These are phyloP conservation scores for Agonum fuliginosum DNA, from an alignment of 2,888 invertebrate genomes.

Conservation along the genomic window DNA sequence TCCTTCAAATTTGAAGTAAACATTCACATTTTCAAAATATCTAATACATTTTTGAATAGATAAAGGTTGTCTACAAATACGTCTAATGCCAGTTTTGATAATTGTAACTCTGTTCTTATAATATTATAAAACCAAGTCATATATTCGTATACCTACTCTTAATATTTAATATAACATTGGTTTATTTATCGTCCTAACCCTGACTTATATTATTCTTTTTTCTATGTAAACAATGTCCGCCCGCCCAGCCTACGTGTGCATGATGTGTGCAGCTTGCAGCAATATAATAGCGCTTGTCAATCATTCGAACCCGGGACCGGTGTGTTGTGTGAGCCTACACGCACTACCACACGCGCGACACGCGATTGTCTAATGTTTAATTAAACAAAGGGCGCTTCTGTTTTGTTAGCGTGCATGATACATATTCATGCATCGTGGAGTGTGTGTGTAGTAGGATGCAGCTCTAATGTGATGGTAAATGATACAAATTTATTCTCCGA, in stretches of 20 bases:
- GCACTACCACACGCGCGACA: background rate
- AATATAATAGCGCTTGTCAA: slow-evolving; percentile 19
- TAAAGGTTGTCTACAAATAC: too few species aligned
- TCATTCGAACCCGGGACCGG: background rate
- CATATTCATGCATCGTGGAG: slow-evolving; percentile 4
- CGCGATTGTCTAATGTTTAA: slow-evolving; percentile 37
- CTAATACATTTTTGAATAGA: too few species aligned
- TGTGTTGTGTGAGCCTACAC: slow-evolving; percentile 6
- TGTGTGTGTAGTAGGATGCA: background rate
- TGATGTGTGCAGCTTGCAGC: too few species aligned
- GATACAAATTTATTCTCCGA: slow-evolving; percentile 28
- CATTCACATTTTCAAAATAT: too few species aligned
- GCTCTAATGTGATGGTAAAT: slow-evolving; percentile 11
- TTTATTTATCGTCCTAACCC: background rate
- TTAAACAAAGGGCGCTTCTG: slow-evolving; percentile 42
- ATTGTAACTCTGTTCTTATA: too few species aligned
- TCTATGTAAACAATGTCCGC: too few species aligned
- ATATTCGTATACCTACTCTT: too few species aligned
- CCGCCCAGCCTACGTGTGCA: too few species aligned
- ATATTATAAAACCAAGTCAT: too few species aligned
- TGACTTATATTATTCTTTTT: background rate
- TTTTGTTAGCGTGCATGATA: slow-evolving; percentile 28
- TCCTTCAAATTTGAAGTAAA: too few species aligned
- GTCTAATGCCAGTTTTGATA: too few species aligned
- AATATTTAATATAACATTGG: too few species aligned